Evolutionary conservation across 2,888 invertebrate genomes (phyloP).

Genomic region (Drosophila hamatofila): DNA sequence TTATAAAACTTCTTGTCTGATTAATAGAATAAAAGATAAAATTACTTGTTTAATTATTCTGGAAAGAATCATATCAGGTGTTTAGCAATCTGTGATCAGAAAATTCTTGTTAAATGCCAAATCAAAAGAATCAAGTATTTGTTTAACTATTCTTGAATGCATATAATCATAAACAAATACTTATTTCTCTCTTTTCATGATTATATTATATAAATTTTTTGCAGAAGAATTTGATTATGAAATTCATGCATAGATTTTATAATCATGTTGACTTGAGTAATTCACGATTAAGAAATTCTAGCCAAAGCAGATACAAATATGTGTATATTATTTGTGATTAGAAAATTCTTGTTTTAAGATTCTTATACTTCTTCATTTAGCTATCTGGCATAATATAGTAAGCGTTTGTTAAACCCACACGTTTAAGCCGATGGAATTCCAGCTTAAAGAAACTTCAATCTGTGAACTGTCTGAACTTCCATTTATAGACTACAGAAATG

Average conservation of each 20-base stretch:
- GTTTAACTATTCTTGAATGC: background rate
- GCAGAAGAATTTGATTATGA: constrained; percentile 2
- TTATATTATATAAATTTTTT: background rate
- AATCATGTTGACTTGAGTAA: background rate
- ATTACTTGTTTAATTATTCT: background rate
- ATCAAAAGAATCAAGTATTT: background rate
- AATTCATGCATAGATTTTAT: background rate
- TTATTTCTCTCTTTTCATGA: background rate
- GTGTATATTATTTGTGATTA: constrained; percentile 16
- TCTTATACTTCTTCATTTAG: background rate
- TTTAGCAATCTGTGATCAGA: background rate
- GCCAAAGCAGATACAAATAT: background rate
- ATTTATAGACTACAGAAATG: background rate
- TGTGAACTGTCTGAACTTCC: constrained; percentile 1
- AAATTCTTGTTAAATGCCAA: constrained; percentile 11
- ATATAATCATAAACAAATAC: background rate
- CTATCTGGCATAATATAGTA: background rate
- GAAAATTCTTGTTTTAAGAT: constrained; percentile 15
- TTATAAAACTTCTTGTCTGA: background rate
- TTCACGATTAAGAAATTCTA: background rate
- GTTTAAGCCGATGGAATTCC: constrained; percentile 4
- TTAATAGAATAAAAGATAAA: background rate
- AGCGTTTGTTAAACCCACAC: constrained; percentile 7
- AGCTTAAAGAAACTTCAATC: background rate
- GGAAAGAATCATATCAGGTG: background rate